Percentiles rank a stretch among this genome's conserved stretches.
These are phyloP conservation scores for Ctenodactylus gundi DNA, from an alignment of 2,113 vertebrate genomes.

Conservation along the genomic window DNA sequence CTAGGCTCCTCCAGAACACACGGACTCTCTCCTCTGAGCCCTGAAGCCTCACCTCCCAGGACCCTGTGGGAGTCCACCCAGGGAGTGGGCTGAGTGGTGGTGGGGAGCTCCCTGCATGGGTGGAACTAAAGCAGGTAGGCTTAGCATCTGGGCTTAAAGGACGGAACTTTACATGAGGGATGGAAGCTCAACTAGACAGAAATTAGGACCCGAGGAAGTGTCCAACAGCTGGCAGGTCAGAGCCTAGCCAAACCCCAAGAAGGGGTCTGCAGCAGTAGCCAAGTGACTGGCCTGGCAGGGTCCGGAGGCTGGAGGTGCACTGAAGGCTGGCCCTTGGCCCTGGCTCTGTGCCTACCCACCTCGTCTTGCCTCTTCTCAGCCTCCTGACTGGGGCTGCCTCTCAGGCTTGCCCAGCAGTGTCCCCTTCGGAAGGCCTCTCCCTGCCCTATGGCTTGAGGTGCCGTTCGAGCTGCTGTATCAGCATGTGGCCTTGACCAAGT, in stretches of 20 bases:
- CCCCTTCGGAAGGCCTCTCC: accelerated
- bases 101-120: background rate
- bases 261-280: accelerated
- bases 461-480: background rate
- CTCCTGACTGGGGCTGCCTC: background rate
- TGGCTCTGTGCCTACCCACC: background rate
- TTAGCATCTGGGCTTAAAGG: background rate
- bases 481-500: accelerated
- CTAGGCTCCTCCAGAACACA: background rate
- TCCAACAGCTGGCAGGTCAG: accelerated
- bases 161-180: background rate
- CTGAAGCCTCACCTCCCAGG: background rate
- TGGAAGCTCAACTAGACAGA: background rate
- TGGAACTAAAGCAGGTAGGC: background rate
- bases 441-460: accelerated
- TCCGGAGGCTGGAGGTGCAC: background rate
- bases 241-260: background rate
- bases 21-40: background rate
- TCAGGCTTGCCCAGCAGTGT: accelerated
- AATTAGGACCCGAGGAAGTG: accelerated
- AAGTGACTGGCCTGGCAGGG: background rate
- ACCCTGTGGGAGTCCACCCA: accelerated
- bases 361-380: accelerated
- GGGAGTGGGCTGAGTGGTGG: no score
- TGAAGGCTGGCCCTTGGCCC: accelerated